Conservation (phyloP, 2,113 vertebrate genomes). For the Heloderma charlesbogerti region DNA sequence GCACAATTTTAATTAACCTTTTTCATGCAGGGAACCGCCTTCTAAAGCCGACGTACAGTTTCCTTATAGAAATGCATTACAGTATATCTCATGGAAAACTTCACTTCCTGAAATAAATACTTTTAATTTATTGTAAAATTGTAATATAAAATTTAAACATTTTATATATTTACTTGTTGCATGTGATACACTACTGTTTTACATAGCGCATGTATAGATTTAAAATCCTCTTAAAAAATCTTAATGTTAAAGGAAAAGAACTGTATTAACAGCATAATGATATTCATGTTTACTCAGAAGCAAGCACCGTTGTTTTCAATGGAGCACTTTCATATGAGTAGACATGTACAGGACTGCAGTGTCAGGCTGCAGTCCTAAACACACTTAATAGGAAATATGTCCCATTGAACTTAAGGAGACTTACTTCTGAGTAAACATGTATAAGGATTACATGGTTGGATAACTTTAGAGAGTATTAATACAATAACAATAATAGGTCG, state of each 20-base stretch:
- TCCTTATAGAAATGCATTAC: conserved; percentile 31
- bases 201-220: not conserved
- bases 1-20: conserved; percentile 54
- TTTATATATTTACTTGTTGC: not conserved
- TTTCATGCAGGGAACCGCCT: conserved; percentile 14
- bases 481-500: no score
- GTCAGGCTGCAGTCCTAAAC: not conserved
- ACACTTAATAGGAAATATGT: not conserved
- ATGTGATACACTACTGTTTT: not conserved
- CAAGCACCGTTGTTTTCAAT: not conserved
- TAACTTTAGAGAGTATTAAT: not conserved
- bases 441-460: not conserved
- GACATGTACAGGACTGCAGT: not conserved
- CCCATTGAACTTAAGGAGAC: not conserved
- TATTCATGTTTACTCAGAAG: not conserved
- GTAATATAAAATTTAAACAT: not conserved
- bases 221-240: not conserved
- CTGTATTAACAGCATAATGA: not conserved
- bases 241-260: not conserved
- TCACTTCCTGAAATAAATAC: not conserved
- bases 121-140: not conserved
- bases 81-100: conserved; percentile 1
- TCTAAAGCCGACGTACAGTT: conserved; percentile 38
- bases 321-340: not conserved
- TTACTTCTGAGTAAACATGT: not conserved